Evolutionary conservation across 1,140 invertebrate species (phyloP), one percentile per base, ranked within the genome.

Genomic region (Hyles vespertilio): DNA sequence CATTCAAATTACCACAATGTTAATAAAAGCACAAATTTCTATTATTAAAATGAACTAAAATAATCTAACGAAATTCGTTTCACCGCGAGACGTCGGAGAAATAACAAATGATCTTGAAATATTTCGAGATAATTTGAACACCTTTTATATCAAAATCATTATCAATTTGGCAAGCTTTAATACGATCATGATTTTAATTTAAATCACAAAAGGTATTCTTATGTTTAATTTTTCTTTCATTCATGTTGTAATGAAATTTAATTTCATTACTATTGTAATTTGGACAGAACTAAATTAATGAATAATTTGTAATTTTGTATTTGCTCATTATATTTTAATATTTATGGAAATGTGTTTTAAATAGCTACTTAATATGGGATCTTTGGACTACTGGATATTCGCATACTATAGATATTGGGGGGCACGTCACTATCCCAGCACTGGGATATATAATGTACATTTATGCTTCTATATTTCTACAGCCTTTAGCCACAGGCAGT

Each of bases 81-180:
- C 81, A 76, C 79, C 65, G 62, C 65, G 60, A 75, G 80, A 76
- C 67, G 72, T 75, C 74, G 57, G 53, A 52, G 51, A 63, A 63
- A 71, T 86, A 77, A 87, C 70, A 85, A 86, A 86, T 84, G 81
- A 84, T 77, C 71, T 59, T 49, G 74, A 78, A 78, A 79, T 77
- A 75, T 74, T 74, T 68, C 62, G 67, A 68, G 66, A 67, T 68
- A 70, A 70, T 74, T 69, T 50, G 53, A 70, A 63, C 65, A 59
- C 59, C 66, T 77, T 70, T 81, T 77, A 76, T 84, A 79, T 84
- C 79, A 82, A 74, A 65, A 80, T 68, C 71, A 87, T 87, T 86
- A 88, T 82, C 77, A 77, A 88, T 86, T 88, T 88, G 74, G 79
- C 84, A 85, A 84, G 84, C 70, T 77, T 67, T 76, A 80, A 75